phyloP scores from a whole-genome alignment of 1,140 invertebrate genomes.

The Sarcophaga bullata region DNA sequence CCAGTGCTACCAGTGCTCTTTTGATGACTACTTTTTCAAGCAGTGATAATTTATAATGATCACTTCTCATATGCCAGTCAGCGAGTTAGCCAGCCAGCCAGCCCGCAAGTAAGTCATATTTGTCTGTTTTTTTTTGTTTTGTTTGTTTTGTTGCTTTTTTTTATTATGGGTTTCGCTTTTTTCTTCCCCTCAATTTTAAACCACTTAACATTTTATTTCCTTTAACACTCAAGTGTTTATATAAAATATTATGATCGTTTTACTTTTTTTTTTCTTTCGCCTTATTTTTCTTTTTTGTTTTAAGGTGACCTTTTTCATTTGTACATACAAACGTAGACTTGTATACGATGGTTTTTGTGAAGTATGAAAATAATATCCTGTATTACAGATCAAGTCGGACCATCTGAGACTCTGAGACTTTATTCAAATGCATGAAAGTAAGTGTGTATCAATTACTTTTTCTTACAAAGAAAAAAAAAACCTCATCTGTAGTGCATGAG shows the following conservation, averaged over 20 bases:
- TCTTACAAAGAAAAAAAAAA: too few species aligned
- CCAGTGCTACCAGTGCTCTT: background rate
- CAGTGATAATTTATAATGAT: slow-evolving; percentile 15
- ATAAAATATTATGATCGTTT: slow-evolving; percentile 30
- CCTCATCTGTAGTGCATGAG: too few species aligned
- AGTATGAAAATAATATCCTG: slow-evolving; percentile 17
- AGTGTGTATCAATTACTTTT: too few species aligned
- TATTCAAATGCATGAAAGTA: too few species aligned
- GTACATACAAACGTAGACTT: background rate
- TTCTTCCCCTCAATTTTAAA: background rate
- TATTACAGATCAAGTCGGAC: background rate
- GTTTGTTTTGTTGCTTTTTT: too few species aligned
- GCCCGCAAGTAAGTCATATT: slow-evolving; percentile 1
- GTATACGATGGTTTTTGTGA: background rate
- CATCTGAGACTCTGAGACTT: too few species aligned
- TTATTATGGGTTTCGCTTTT: too few species aligned
- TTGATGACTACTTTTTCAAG: slow-evolving; percentile 3
- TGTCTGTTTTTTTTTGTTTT: background rate
- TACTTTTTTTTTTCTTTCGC: background rate
- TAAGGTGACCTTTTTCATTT: background rate
- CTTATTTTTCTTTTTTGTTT: background rate
- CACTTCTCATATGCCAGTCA: background rate
- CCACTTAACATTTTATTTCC: slow-evolving; percentile 36
- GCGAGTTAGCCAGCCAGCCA: background rate
- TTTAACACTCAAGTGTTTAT: slow-evolving; percentile 38